Conservation (phyloP, 1,140 invertebrate species). For the Calliphora vicina region DNA sequence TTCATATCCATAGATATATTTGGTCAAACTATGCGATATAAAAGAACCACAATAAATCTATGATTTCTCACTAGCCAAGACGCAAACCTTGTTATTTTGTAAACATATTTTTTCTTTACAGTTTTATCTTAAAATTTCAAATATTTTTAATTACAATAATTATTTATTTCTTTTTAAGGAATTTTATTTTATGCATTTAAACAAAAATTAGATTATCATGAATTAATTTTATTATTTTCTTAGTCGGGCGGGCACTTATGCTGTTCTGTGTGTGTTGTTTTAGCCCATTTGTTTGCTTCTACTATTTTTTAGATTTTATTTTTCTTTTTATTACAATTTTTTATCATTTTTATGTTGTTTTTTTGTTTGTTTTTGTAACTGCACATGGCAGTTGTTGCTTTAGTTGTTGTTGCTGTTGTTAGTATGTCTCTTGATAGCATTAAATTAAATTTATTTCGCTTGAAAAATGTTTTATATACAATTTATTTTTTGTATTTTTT, state of each 20-base stretch:
- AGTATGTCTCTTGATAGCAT: conserved; percentile 19
- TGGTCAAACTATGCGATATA: too few species aligned
- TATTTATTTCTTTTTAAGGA: neutral
- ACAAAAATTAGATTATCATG: conserved; percentile 14
- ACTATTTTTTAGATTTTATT: conserved; percentile 7
- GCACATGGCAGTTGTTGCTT: neutral
- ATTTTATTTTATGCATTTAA: neutral
- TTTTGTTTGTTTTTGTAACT: neutral
- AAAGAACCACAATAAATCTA: too few species aligned
- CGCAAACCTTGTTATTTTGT: too few species aligned
- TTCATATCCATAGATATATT: too few species aligned
- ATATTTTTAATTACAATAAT: conserved; percentile 4
- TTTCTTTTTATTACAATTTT: neutral
- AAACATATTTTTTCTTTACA: neutral
- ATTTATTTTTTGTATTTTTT: conserved; percentile 9
- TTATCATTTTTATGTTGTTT: conserved; percentile 14
- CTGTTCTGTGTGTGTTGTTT: too few species aligned
- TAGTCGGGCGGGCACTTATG: neutral
- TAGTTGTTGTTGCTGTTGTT: neutral
- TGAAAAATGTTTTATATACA: conserved; percentile 20
- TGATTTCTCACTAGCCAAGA: too few species aligned
- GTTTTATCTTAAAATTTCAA: neutral
- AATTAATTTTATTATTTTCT: conserved; percentile 3
- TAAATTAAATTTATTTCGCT: conserved; percentile 31
- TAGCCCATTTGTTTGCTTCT: neutral